Evolutionary conservation across 1,140 invertebrate genomes (phyloP), one percentile per base, ranked within the genome.

Genomic region (Bradysia coprophila): DNA sequence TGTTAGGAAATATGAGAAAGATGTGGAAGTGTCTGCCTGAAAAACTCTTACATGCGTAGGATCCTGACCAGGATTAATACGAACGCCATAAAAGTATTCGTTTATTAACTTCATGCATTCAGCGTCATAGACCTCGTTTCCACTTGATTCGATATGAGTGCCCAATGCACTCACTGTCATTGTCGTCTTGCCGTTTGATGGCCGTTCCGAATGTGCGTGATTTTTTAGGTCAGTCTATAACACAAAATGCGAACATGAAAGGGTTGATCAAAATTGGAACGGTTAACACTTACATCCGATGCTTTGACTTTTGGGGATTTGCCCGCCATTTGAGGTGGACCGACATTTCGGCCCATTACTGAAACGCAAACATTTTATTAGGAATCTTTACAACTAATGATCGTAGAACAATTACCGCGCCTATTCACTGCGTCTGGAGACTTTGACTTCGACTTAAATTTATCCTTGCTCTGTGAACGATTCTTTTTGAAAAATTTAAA

Each of bases 41-140:
- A n/a, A n/a, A n/a, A n/a, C n/a, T n/a, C n/a, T n/a, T n/a, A n/a
- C 85, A 53, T 97, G 90, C 1, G 85, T 81, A 0, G 94, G 93
- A 63, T 99, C 95, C 67, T 98, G 94, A 40, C 92, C 92, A 31
- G 92, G 91, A 56, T 89, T 96, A 40, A 96, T 87, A 40, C 90
- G 65, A 18, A 83, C 75, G 15, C 89, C 91, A 55, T 95, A 98
- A 63, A 93, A 96, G 62, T 97, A 98, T 64, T 98, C 94, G 57
- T 98, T 93, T 53, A 97, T 91, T 8, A 93, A 63, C 55, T 91
- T 92, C 24, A 96, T 64, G 54, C 85, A 90, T 40, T 88, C 85
- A 0, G 73, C 64, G 53, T 92, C 87, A 51, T 78, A 88, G 43
- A 89, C 77, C 57, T 91, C 84, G 51, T 84, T 78, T 43, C 80